Base-by-base conservation (phyloP, 2,888 invertebrate species). In the Schizotus pectinicornis region DNA sequence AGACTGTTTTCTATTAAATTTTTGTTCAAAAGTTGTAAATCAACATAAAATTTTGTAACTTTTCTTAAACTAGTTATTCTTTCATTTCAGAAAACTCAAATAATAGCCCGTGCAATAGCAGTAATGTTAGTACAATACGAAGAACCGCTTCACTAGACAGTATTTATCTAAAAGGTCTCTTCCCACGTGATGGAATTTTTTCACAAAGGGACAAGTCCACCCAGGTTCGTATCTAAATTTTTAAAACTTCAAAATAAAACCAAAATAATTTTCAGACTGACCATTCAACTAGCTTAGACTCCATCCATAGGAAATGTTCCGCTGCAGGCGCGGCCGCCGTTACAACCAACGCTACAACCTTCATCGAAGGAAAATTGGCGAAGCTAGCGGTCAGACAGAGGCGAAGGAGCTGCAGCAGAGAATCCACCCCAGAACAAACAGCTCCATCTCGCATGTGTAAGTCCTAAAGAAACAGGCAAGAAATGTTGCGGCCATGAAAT, bases 81-180 rank as follows among this genome's bases (percentile, higher is more conserved):
- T 48, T 7, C 14, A 3, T 32, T 7, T 13, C 35, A 41, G 33
- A 41, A 41, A 50, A 34, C 2, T 46, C 43, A 45, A 42, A 33
- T 32, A 45, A 30, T 6, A 42, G 12, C 78, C 71, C 82, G 61
- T 80, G 80, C 61, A 78, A 77, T 60, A 76, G 79, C 62, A 76
- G 78, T 67, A 79, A 79, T 62, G 58, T 84, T 62, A 82, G 83
- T 59, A 86, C 82, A 62, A 90, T 91, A 70, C 82, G 91, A 72
- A 84, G 91, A 67, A 91, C 91, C 56, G 90, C 91, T 35, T 92
- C 91, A 3, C 79, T 92, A 67, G 92, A 92, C 76, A 88, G 91
- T 12, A 84, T 92, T 69, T 90, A 91, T 79, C 84, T 90, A 71
- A 88, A 88, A 75, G 91, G 90, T 70, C 89, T 90, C 73, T 90